Conservation (phyloP, 2,113 vertebrate species). For the Hydropotes inermis region DNA sequence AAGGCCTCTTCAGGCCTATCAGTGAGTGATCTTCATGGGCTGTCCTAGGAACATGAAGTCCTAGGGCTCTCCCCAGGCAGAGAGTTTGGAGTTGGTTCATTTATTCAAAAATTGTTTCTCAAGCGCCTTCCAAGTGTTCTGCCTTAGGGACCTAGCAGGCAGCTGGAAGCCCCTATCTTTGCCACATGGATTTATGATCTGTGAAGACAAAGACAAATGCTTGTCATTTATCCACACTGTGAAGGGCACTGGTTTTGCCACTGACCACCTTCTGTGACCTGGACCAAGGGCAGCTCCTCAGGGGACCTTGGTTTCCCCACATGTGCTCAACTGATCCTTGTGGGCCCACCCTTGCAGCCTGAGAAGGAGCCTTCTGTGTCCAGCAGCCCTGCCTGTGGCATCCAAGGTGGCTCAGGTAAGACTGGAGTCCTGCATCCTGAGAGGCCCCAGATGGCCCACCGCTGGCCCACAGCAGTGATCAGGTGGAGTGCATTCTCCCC, state of each 20-base stretch:
- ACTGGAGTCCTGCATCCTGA: background rate
- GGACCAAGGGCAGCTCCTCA: no score
- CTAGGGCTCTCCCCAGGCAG: background rate
- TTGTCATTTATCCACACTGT: background rate
- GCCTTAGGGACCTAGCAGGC: background rate
- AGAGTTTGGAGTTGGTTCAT: background rate
- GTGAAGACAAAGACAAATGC: background rate
- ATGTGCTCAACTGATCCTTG: fast-evolving
- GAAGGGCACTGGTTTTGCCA: background rate
- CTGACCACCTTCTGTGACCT: background rate
- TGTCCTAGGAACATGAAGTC: background rate
- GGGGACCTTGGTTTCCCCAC: background rate
- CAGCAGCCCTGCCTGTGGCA: fast-evolving
- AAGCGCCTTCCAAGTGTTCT: background rate
- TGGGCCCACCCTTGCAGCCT: background rate
- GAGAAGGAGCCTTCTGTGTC: background rate
- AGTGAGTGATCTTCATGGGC: fast-evolving
- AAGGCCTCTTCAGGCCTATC: fast-evolving
- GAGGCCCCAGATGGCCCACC: background rate
- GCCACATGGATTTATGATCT: fast-evolving
- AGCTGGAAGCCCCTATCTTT: background rate
- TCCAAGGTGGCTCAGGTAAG: background rate
- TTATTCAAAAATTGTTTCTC: background rate
- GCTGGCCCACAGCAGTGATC: background rate
- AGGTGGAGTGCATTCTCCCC: fast-evolving